phyloP scores from a whole-genome alignment of 2,113 vertebrate species.

The Percina caprodes region DNA sequence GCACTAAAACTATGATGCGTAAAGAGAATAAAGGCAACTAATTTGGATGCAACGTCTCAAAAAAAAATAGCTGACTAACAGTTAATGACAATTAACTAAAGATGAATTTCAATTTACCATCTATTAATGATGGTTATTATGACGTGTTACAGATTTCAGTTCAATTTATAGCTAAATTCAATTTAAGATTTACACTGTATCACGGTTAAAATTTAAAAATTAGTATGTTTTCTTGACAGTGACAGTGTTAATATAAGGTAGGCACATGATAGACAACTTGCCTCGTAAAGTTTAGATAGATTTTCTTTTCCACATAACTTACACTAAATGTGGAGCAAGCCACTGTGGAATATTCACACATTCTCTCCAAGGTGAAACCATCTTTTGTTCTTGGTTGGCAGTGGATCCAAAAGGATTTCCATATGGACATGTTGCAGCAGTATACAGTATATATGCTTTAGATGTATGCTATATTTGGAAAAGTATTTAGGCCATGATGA shows the following conservation, averaged over 20 bases:
- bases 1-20: background rate
- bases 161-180: background rate
- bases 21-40: background rate
- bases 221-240: background rate
- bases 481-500: conserved; percentile 44
- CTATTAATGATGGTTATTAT: no score
- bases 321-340: conserved; percentile 66
- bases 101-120: no score
- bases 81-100: no score
- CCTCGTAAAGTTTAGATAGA: background rate
- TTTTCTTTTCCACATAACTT: conserved; percentile 35
- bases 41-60: background rate
- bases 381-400: conserved; percentile 66
- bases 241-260: background rate
- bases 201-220: background rate
- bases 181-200: background rate
- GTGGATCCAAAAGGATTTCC: conserved; percentile 55
- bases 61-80: background rate
- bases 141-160: background rate
- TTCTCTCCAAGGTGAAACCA: conserved; percentile 54
- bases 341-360: conserved; percentile 63
- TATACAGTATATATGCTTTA: conserved; percentile 36
- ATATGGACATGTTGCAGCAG: conserved; percentile 49
- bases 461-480: conserved; percentile 44
- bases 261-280: conserved; percentile 3